These are phyloP conservation scores for Echinarachnius parma DNA, from an alignment of 53 echinoderm and acorn worm genomes.

Conservation along the genomic window DNA sequence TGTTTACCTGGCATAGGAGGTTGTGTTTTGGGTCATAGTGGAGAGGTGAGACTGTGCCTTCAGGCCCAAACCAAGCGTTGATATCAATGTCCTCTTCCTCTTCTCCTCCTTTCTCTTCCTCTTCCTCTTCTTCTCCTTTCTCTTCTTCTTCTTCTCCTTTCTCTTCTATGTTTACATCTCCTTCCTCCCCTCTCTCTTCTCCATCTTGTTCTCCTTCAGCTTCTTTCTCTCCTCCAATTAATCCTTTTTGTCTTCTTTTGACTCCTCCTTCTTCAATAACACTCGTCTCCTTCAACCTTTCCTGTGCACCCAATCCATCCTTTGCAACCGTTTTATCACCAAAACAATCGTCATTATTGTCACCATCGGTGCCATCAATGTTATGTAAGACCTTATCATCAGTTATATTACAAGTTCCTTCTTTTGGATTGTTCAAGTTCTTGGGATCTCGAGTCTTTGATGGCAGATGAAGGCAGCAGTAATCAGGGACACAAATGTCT, in stretches of 20 bases:
- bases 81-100: conserved; percentile 80
- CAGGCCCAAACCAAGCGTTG: conserved; percentile 99
- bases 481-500: conserved; percentile 95
- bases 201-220: neutral
- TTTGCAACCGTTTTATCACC: no score
- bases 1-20: conserved; percentile 67
- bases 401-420: no score
- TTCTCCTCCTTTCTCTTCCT: conserved; percentile 37
- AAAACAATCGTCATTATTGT: neutral
- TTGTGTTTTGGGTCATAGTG: conserved; percentile 98
- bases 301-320: no score
- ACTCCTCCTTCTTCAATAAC: neutral
- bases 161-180: neutral
- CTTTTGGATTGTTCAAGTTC: no score
- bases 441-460: neutral
- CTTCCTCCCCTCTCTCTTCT: neutral
- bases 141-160: conserved; percentile 3
- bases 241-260: neutral
- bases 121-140: neutral
- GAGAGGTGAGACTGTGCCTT: conserved; percentile 84
- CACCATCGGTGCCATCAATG: no score
- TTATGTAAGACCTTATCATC: no score
- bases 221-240: neutral
- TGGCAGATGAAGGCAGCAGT: conserved; percentile 74
- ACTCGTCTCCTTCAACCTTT: neutral